Conservation (phyloP, 1,140 invertebrate genomes). For the Chymomyza costata region DNA sequence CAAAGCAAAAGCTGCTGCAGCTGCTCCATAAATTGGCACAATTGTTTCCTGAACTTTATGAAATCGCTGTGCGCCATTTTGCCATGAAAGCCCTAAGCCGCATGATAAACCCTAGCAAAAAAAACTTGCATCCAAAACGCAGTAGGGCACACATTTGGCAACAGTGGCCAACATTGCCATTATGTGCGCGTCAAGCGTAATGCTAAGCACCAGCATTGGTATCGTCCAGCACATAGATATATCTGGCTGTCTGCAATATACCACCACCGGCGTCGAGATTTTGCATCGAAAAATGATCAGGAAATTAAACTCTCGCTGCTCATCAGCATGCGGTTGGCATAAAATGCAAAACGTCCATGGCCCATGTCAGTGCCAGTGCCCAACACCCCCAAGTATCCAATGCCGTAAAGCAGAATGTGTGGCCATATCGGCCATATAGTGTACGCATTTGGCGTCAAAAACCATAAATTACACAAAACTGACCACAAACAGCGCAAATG, state of each 20-base stretch:
- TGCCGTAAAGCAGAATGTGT: too few species aligned
- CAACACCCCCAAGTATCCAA: not conserved
- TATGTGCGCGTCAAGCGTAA: constrained; percentile 3
- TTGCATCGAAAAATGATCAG: constrained; percentile 54
- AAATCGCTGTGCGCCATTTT: constrained; percentile 10
- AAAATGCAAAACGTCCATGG: constrained; percentile 55
- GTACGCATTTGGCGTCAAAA: constrained; percentile 30
- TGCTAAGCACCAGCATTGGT: not conserved
- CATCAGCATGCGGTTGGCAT: constrained; percentile 49
- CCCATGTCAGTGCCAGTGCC: constrained; percentile 30
- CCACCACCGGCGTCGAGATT: constrained; percentile 30
- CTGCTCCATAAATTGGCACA: constrained; percentile 43
- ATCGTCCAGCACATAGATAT: too few species aligned
- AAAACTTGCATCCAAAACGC: too few species aligned
- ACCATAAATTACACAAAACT: constrained; percentile 64
- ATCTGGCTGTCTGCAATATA: too few species aligned
- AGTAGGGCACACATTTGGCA: too few species aligned
- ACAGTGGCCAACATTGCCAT: constrained; percentile 5
- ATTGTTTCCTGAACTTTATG: constrained; percentile 56
- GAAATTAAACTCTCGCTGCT: constrained; percentile 44
- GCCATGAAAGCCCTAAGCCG: not conserved
- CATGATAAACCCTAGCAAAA: too few species aligned
- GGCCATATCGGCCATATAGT: not conserved
- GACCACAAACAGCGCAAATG: constrained; percentile 30
- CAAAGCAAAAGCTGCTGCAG: constrained; percentile 17